Evolutionary conservation across 23 tunicate genomes (phyloP).

Genomic region (Corella eumyota): DNA sequence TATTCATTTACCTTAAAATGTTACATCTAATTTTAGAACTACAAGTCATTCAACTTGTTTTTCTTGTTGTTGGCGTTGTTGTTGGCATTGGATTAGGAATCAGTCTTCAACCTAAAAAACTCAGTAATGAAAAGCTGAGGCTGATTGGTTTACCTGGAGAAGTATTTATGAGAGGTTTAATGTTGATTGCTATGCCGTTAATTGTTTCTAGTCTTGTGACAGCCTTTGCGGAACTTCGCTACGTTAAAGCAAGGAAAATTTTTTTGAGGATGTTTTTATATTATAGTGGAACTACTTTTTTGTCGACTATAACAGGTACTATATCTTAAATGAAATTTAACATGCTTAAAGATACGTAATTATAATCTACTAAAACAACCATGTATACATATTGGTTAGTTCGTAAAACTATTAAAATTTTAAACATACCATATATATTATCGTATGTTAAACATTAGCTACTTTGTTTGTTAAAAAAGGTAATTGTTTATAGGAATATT

Average conservation of each 20-base stretch:
- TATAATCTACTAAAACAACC: too few relatives aligned
- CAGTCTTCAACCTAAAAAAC: constrained; percentile 5
- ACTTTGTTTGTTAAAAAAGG: too few relatives aligned
- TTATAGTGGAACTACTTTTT: constrained; percentile 25
- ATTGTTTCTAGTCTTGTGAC: constrained; percentile 26
- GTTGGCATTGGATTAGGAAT: constrained; percentile 28
- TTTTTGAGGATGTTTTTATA: constrained; percentile 20
- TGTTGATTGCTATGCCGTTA: constrained; percentile 28
- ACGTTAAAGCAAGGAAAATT: constrained; percentile 16
- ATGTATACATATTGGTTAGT: too few relatives aligned
- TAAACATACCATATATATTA: too few relatives aligned
- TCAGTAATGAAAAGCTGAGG: constrained; percentile 5
- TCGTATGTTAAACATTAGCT: too few relatives aligned
- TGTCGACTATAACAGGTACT: constrained; percentile 34
- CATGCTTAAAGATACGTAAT: too few relatives aligned
- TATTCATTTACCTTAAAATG: too few relatives aligned
- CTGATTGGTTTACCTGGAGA: constrained; percentile 21
- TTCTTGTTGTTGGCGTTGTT: constrained; percentile 22
- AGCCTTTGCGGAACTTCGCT: constrained; percentile 23
- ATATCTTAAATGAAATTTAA: too few relatives aligned
- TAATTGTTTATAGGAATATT: too few relatives aligned
- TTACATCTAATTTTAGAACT: too few relatives aligned
- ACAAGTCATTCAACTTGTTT: constrained; percentile 3
- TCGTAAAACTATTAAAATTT: too few relatives aligned
- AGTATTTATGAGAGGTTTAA: constrained; percentile 34